These are phyloP conservation scores for Hassar affinis DNA, from an alignment of 2,113 vertebrate genomes.

Conservation along the genomic window DNA sequence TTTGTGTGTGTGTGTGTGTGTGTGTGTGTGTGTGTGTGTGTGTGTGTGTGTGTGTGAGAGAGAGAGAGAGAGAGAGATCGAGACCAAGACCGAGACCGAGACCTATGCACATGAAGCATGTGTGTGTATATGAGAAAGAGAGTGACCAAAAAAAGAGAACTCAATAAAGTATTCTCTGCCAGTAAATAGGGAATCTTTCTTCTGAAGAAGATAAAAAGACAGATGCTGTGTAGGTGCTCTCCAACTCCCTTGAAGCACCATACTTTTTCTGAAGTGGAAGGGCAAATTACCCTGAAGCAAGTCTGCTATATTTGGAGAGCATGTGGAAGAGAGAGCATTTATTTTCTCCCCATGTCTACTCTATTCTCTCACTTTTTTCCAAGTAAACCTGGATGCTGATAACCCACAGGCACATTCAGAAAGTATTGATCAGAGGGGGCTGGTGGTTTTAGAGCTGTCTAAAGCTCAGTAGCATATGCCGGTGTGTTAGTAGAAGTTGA, in stretches of 20 bases:
- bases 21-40: too few relatives aligned
- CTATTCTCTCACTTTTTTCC: not conserved
- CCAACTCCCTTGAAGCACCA: slow-evolving; percentile 27
- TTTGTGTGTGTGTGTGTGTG: too few relatives aligned
- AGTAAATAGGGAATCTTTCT: not conserved
- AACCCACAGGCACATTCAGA: slow-evolving; percentile 27
- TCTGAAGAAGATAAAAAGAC: slow-evolving; percentile 23
- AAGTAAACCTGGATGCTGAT: not conserved
- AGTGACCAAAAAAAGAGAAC: not conserved
- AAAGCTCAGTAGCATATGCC: slow-evolving; percentile 17
- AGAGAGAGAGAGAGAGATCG: not conserved
- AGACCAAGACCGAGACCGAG: not conserved
- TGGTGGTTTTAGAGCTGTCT: slow-evolving; percentile 26
- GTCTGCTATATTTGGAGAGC: slow-evolving; percentile 44
- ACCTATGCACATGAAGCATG: not conserved
- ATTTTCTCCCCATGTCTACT: slow-evolving; percentile 18
- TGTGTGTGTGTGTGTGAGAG: too few relatives aligned
- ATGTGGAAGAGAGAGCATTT: slow-evolving; percentile 11
- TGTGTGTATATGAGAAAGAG: slow-evolving; percentile 23
- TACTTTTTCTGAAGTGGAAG: slow-evolving; percentile 32
- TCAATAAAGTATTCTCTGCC: slow-evolving; percentile 13
- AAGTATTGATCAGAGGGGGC: slow-evolving; percentile 37
- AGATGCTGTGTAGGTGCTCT: slow-evolving; percentile 21
- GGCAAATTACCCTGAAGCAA: slow-evolving; percentile 46
- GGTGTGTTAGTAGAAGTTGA: not conserved